Evolutionary conservation across 2,888 invertebrate species (phyloP).

Genomic region (Lepidonotus clava): DNA sequence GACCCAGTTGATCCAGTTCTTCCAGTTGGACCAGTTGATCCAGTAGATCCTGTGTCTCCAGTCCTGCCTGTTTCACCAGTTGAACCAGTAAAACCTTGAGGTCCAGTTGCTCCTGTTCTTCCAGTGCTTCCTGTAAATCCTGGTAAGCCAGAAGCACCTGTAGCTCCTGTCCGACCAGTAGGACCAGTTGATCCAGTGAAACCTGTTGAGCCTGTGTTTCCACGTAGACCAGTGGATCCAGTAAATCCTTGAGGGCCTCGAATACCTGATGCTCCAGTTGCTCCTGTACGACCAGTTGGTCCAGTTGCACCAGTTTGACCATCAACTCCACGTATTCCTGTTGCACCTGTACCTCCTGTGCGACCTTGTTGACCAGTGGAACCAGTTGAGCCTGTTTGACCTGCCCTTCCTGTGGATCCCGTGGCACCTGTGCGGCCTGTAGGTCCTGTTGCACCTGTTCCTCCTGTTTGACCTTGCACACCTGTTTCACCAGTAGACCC

Average conservation of each 20-base stretch:
- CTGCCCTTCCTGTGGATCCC: constrained; percentile 56
- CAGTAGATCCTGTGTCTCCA: constrained; percentile 54
- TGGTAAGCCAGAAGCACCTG: constrained; percentile 54
- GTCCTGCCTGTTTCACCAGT: constrained; percentile 56
- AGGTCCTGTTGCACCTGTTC: constrained; percentile 53
- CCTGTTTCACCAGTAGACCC: constrained; percentile 56
- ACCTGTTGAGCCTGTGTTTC: constrained; percentile 57
- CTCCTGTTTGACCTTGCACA: constrained; percentile 7
- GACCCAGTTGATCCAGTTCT: constrained; percentile 57
- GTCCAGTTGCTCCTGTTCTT: constrained; percentile 58
- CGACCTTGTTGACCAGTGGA: constrained; percentile 53
- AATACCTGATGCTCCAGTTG: constrained; percentile 57
- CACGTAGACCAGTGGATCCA: constrained; percentile 45
- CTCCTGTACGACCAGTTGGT: constrained; percentile 59
- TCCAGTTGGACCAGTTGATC: constrained; percentile 56
- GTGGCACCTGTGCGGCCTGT: constrained; percentile 46
- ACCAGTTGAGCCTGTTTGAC: constrained; percentile 61
- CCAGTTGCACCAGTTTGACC: constrained; percentile 61
- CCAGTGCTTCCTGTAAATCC: constrained; percentile 56
- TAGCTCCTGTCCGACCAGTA: constrained; percentile 55
- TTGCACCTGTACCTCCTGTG: constrained; percentile 57
- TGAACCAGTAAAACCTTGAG: constrained; percentile 55
- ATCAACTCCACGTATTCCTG: constrained; percentile 47
- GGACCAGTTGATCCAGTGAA: constrained; percentile 57
- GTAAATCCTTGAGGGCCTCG: constrained; percentile 37